A percentile compares a stretch with the other conserved stretches of the same genome.
These are phyloP conservation scores for Ahaetulla prasina DNA, from an alignment of 2,113 vertebrate species.

Conservation along the genomic window DNA sequence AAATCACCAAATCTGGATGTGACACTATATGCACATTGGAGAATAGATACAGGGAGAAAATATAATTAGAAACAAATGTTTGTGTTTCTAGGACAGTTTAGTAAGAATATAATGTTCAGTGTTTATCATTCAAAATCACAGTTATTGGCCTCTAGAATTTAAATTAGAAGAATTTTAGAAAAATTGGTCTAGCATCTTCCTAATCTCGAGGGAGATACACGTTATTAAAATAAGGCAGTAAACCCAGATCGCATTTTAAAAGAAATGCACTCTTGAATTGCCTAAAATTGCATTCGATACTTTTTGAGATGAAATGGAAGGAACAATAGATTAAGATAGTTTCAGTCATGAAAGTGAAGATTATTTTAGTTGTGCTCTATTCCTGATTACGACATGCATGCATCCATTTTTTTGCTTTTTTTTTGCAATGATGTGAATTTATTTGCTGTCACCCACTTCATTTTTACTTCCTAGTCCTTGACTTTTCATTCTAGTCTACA, in stretches of 20 bases:
- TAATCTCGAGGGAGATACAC: fast-evolving
- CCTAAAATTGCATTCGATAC: background rate
- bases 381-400: background rate
- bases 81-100: background rate
- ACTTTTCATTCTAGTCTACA: background rate
- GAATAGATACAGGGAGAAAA: background rate
- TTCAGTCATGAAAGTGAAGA: background rate
- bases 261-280: background rate
- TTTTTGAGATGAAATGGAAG: background rate
- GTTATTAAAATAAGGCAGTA: background rate
- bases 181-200: background rate
- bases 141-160: slow-evolving; percentile 31
- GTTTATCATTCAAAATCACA: slow-evolving; percentile 38
- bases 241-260: slow-evolving; percentile 15
- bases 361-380: background rate
- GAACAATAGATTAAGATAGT: background rate
- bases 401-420: background rate
- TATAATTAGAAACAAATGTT: background rate
- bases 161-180: background rate
- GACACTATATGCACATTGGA: background rate
- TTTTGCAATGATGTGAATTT: background rate
- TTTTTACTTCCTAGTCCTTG: background rate
- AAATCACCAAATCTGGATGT: slow-evolving; percentile 1
- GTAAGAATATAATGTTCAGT: background rate
- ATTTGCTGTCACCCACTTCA: background rate